Evolutionary conservation across 2,888 invertebrate genomes (phyloP), one percentile per base, ranked within the genome.

Genomic region (Drosophila paranaensis): DNA sequence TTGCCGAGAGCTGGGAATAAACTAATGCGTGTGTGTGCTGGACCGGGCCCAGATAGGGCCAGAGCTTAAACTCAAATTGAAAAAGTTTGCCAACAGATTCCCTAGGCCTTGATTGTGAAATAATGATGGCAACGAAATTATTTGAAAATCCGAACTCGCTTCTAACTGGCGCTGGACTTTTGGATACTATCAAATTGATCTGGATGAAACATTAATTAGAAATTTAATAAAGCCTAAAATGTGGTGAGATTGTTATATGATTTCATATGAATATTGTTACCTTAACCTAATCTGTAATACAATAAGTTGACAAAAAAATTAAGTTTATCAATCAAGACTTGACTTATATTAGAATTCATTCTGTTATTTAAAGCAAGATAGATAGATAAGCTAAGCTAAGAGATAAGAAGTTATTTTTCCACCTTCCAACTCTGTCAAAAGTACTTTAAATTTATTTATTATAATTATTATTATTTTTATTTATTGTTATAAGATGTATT

Each of bases 21-120:
- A 56, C 37, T 39, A 67, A 67, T 55, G 55, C 51, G 14, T 27
- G 46, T 54, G 40, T 33, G 40, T 25, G 13, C 42, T 30, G 42
- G n/a, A 35, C 53, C 40, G 42, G n/a, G 42, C 53, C n/a, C 25
- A 30, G 39, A 45, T 27, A 54, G 25, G 14, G 11, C 45, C 25
- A 16, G 40, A 50, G 42, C 13, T 63, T 54, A 11, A 40, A 48
- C 46, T 27, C 8, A 43, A 46, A 53, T 45, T 62, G 45, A 50
- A 42, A 64, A 43, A 55, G 55, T 67, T 63, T 27, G 14, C 33
- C 33, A 37, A 50, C 13, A 30, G 2, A n/a, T 39, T 39, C 13
- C 45, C 16, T n/a, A 16, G 39, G 39, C 39, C 39, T 46, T 48
- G 30, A 20, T 57, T 45, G 61, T 4, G 6, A 45, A 45, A 43